Base-by-base conservation (phyloP, 1,140 invertebrate genomes). In the Sycobia sp. region DNA sequence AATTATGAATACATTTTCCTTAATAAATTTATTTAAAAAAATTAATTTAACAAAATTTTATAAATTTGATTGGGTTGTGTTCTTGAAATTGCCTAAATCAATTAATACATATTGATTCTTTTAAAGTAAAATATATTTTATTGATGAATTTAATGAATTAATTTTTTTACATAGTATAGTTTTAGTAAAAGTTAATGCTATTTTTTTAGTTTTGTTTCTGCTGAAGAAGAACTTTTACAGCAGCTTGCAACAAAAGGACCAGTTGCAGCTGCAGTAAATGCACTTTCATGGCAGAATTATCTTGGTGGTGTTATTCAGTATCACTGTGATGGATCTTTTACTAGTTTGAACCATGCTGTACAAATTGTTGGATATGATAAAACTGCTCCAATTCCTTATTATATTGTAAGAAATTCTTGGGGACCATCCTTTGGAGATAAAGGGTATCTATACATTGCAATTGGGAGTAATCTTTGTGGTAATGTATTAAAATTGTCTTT, bases 321-420 rank as follows among this genome's bases (percentile, higher is more conserved):
- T 72, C 89, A 94, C 71, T 94, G 92, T 80, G 86, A 88, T 46
- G 84, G 84, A 5, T 77, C 80, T 14, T 76, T 83, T 2, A 77
- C 83, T 14, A 87, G 87, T 69, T 73, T 89, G 23, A 95, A 95
- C 80, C 94, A 95, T 76, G 92, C 93, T 2, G 91, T 94, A 0
- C 87, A 91, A 76, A 87, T 96, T 65, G 89, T 95, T 1, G 93
- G 93, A 1, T 96, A 95, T 75, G 89, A 95, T 74, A 73, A 88
- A 18, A 86, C 86, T 22, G 88, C 83, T 57, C 77, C 85, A 16
- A 86, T 91, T 38, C 93, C 93, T 1, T 88, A 90, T 79, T 96
- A 94, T 70, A 94, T 95, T 44, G 88, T 91, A 0, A 86, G 90
- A 68, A 96, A 95, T 81, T 93, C 92, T 0, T 96, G 93, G 93